Base-by-base conservation (phyloP, 2,113 vertebrate genomes). In the Candoia aspera region DNA sequence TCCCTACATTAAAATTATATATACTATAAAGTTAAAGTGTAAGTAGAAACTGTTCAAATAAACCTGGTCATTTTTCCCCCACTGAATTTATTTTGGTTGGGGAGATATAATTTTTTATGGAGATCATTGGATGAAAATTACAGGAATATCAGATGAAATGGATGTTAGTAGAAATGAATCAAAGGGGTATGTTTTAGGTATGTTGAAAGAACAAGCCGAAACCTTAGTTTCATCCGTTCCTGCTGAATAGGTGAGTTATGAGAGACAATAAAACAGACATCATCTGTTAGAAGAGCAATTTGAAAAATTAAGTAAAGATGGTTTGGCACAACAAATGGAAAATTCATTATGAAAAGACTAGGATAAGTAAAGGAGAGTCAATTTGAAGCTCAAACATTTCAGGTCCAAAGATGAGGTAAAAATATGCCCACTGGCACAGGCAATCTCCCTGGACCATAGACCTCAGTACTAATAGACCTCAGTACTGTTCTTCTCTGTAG, bases 11-110 rank as follows among this genome's bases (percentile, higher is more conserved):
- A 86, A 96, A 96, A 94, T 96, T 96, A 97, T 97, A 97, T 97
- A 97, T 97, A 96, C 96, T 96, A 87, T 95, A 97, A 96, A 95
- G 93, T 92, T 95, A 95, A 96, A 92, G 88, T 23, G 94, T 95
- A 96, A 97, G 96, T 96, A 95, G 96, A 96, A 97, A 97, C 95
- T 97, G 95, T 96, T 96, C 96, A 97, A 97, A 97, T 96, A 96
- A 97, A 97, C 95, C 59, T 55, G 94, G 92, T 94, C 94, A 94
- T 97, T 96, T 96, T 93, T 92, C 95, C 0, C 93, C 84, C 92
- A 91, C 91, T 93, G 84, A 95, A 96, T 95, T 95, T 97, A 95
- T 96, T 97, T 97, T 95, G 92, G 92, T 95, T 97, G 92, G 92
- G 93, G 92, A 95, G 94, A 90, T 93, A 95, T 92, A 90, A 93